Base-by-base conservation (phyloP, 2,888 invertebrate species). In the Drosophila kanekoi region DNA sequence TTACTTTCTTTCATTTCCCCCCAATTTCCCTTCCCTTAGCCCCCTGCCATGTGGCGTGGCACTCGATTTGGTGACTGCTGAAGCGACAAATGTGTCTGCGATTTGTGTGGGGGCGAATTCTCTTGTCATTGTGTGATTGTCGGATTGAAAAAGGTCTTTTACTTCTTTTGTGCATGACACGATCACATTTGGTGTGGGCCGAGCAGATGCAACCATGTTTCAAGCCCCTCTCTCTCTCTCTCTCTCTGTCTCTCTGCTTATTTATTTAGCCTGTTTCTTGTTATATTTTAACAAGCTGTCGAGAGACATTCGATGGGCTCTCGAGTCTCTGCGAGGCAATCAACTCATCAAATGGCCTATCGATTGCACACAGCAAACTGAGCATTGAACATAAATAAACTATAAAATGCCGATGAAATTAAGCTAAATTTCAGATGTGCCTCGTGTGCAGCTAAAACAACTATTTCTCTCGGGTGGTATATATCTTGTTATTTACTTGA, bases 41-140 rank as follows among this genome's bases (percentile, higher is more conserved):
- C 43, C 23, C 5, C 6, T 14, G 14, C 37, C 37, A 33, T 11
- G 16, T 8, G 28, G 8, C 28, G 2, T 28, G 28, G 8, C 28
- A 28, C 41, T 77, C 74, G 51, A 28, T 67, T 64, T 47, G 61
- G 74, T 84, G 85, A 44, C 64, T 70, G 83, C 47, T 79, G 72
- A 87, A 85, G 87, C 87, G 83, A 87, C 85, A 83, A 87, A 83
- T 83, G 82, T 82, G 69, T 65, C 72, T 66, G 71, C 60, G 68
- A 74, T 71, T 71, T 78, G 77, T 68, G 69, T 77, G 63, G 75
- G 86, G 67, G 84, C 64, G 78, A 72, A 53, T 53, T 48, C 54
- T 69, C 73, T 64, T 67, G 66, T 76, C 70, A 67, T 72, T 77
- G 67, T 77, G 63, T 77, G 49, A 60, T 61, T 40, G 63, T 35